These are phyloP conservation scores for Carcharodon carcharias DNA, from an alignment of 2,797 vertebrate species.

Conservation along the genomic window DNA sequence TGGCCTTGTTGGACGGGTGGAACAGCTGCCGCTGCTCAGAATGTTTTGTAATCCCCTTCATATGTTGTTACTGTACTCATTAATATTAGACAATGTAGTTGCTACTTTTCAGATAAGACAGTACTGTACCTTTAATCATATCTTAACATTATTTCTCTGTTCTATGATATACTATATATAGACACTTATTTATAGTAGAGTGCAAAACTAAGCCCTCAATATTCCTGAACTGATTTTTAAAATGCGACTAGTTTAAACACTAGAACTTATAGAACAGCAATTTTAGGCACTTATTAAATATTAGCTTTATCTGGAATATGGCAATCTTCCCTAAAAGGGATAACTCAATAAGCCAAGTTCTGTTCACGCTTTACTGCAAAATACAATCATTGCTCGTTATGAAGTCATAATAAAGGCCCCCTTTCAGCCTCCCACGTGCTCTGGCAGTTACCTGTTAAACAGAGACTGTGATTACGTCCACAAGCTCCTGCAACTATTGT, in stretches of 20 bases:
- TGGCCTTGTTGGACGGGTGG: not conserved
- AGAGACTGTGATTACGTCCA: conserved; percentile 87
- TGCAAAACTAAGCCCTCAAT: not conserved
- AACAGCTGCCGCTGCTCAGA: not conserved
- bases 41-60: not conserved
- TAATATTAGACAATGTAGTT: not conserved
- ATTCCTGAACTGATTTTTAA: not conserved
- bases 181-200: not conserved
- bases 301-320: not conserved
- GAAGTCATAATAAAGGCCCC: not conserved
- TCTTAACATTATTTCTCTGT: not conserved
- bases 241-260: not conserved
- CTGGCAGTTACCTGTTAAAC: conserved; percentile 68
- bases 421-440: not conserved
- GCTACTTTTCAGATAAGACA: not conserved
- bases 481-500: conserved; percentile 78
- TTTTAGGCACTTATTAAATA: not conserved
- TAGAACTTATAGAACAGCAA: not conserved
- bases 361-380: not conserved
- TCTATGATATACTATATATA: not conserved
- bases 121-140: not conserved
- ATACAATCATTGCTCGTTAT: not conserved
- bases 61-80: not conserved
- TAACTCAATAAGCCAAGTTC: not conserved
- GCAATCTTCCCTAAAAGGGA: not conserved